Evolutionary conservation across 2,113 vertebrate genomes (phyloP), one percentile per base, ranked within the genome.

Genomic region (Percina caprodes): DNA sequence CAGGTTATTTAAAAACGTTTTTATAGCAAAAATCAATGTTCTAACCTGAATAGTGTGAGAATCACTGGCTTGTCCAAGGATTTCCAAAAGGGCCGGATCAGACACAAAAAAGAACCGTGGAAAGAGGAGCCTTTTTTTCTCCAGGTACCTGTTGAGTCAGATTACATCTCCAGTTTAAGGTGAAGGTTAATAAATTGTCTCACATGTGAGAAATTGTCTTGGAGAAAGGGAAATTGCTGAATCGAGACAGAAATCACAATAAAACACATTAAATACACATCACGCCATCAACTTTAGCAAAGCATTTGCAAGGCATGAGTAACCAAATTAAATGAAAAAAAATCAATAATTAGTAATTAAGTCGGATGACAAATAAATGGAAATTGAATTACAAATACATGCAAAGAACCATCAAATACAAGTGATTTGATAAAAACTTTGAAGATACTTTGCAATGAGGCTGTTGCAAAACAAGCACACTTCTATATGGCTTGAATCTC

Each of bases 61-160:
- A 84, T 98, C 96, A 2, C 96, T 97, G 2, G 97, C 96, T 90
- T 98, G 97, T 30, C 97, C 97, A 65, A 98, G 95, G 62, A 98
- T 97, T 92, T 98, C 97, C 84, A 98, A 85, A 6, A 98, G 96
- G 6, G 96, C 89, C 0, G 97, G 97, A 87, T 98, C 97, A 2
- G 97, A 98, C 69, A 98, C 96, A 1, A 98, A 97, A 92, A 98
- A 98, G 90, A 98, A 97, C 1, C 97, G 92, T 62, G 97, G 97
- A 80, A 98, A 98, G 0, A 95, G 90, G 5, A 97, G 94, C 1
- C 97, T 94, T 19, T 98, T 98, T 88, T 96, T 97, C 91, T 97
- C 97, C 77, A 98, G 84, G 74, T 98, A 98, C 18, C 97, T 98
- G 74, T 83, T 30, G n/a, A 75, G 51, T 51, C n/a, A 70, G 23